Base-by-base conservation (phyloP, 1,140 invertebrate genomes). In the Lamellibrachia luymesi region DNA sequence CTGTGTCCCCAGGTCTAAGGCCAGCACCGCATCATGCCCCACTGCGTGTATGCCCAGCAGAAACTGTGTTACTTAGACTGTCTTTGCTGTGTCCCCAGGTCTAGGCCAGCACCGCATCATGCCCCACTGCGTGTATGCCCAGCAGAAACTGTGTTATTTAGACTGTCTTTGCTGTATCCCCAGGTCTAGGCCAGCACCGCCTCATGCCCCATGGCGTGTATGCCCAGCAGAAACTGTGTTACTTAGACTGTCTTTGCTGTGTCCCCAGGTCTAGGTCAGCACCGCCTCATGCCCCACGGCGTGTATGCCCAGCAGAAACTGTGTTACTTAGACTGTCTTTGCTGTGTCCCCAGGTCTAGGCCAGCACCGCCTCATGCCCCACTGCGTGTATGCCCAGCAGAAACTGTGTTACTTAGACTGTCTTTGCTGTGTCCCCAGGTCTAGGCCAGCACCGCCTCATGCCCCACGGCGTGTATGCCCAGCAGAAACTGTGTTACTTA, bases 121-220 rank as follows among this genome's bases (percentile, higher is more conserved):
- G 52, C 52, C 52, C 52, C 13, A 56, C 13, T 6, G 52, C 52
- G 1, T 56, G 52, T 56, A 56, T 91, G 50, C 90, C 50, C 27
- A 91, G 90, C 17, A 50, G 90, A 91, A 91, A 50, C 50, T 91
- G 27, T 10, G 27, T 38, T 38, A 38, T 1, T 38, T 38, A 38
- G 27, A 91, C 27, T 50, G 17, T 90, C 89, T 13, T 56, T 56
- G 52, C 52, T 13, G 13, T 56, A 1, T 56, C 52, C 52, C 52
- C 52, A 56, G 6, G 1, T 56, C 52, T 98, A 22, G 98, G 98
- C 1, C 97, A 98, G 95, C 98, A 98, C 95, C 96, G 98, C 92
- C 97, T 98, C 94, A 97, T 98, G 97, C 98, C 98, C 2, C 97
- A 97, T 51, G 98, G 98, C 17, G 95, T 98, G 4, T 98, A 98